These are phyloP conservation scores for Psilanteris sp. DNA, from an alignment of 1,140 invertebrate species.

Conservation along the genomic window DNA sequence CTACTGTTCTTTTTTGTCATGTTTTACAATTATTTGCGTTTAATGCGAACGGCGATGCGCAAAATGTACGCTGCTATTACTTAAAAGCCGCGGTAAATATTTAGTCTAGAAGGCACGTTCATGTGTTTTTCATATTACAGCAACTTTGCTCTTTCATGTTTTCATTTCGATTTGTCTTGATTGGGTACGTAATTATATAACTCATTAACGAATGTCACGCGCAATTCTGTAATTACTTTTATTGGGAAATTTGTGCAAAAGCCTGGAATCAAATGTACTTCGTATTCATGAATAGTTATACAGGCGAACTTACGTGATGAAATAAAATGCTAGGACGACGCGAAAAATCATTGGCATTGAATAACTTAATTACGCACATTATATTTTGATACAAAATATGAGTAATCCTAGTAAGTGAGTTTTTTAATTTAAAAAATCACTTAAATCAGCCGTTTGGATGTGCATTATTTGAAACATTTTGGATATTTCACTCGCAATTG, in stretches of 20 bases:
- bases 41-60: background rate
- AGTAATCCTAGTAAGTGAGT: no score
- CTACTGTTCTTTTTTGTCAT: conserved; percentile 4
- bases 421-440: no score
- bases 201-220: conserved; percentile 45
- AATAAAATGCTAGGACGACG: conserved; percentile 21
- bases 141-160: conserved; percentile 5
- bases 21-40: conserved; percentile 20
- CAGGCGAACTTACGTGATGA: conserved; percentile 18
- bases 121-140: conserved; percentile 4
- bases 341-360: no score
- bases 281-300: conserved; percentile 16
- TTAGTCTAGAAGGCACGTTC: background rate
- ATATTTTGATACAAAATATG: no score
- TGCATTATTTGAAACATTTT: no score
- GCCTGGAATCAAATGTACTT: background rate
- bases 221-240: conserved; percentile 43
- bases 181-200: conserved; percentile 35
- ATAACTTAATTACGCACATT: no score
- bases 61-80: background rate
- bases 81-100: background rate
- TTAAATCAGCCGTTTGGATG: no score
- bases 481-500: no score
- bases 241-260: conserved; percentile 22
- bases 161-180: conserved; percentile 19